Percentiles rank a stretch among this genome's conserved stretches.
phyloP scores from a whole-genome alignment of 1,140 invertebrate species.

The Dreissena rostriformis region DNA sequence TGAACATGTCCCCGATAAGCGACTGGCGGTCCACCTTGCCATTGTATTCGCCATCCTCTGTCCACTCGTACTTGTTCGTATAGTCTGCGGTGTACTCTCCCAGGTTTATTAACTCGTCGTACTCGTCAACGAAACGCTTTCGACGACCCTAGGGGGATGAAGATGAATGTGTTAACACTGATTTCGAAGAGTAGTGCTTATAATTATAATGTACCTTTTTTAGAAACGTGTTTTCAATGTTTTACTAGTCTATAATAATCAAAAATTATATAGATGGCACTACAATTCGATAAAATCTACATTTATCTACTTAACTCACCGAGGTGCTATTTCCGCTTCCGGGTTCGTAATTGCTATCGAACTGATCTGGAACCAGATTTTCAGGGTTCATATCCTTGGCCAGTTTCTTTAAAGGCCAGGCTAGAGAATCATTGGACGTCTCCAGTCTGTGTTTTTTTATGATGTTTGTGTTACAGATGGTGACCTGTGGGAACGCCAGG shows the following conservation, averaged over 20 bases:
- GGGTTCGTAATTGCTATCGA: slow-evolving; percentile 18
- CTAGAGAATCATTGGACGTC: neutral
- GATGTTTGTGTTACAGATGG: slow-evolving; percentile 70
- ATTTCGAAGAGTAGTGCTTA: too few species aligned
- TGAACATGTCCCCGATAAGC: slow-evolving; percentile 12
- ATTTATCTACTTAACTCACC: too few species aligned
- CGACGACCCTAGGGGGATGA: neutral
- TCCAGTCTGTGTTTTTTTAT: slow-evolving; percentile 24
- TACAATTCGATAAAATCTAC: too few species aligned
- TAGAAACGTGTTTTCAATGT: too few species aligned
- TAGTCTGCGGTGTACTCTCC: neutral
- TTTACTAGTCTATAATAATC: too few species aligned
- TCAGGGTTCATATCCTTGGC: slow-evolving; percentile 11
- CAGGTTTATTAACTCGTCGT: slow-evolving; percentile 6
- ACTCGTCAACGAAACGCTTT: slow-evolving; percentile 10
- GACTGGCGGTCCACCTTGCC: neutral
- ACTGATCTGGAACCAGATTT: slow-evolving; percentile 41
- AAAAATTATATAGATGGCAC: too few species aligned
- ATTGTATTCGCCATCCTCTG: neutral
- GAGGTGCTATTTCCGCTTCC: too few species aligned
- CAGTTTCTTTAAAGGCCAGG: slow-evolving; percentile 28
- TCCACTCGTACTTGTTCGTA: neutral
- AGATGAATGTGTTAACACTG: too few species aligned
- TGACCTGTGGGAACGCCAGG: slow-evolving; percentile 68
- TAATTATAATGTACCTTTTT: too few species aligned